Base-by-base conservation (phyloP, 1,140 invertebrate species). In the Gonatopus flavifemur region DNA sequence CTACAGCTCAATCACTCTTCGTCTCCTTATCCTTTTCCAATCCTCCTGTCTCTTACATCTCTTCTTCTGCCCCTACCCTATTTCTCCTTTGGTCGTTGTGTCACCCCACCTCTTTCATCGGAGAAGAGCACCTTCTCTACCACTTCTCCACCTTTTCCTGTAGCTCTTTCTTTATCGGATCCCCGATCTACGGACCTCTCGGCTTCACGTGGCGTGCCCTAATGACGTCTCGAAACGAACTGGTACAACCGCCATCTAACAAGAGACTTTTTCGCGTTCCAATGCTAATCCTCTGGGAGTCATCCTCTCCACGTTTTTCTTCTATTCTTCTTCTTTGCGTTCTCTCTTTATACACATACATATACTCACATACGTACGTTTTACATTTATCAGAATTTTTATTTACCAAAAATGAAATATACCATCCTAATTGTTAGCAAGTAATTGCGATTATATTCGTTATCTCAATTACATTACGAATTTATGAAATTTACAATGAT, bases 1-100 rank as follows among this genome's bases (percentile, higher is more conserved):
- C 72, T 76, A 78, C 76, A 76, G 74, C 76, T 78, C 76, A 78
- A 78, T 78, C 76, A 73, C 63, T 74, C 73, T 75, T 75, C 67
- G 70, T 74, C 70, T 71, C 61, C n/a, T 55, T 69, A 66, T 68
- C 64, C 67, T 69, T 49, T 62, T 57, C 52, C 44, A 13, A 39
- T 25, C 5, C 22, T 16, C 3, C 22, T 25, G 6, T 25, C 32
- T 43, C n/a, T n/a, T 13, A 21, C 35, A 25, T 19, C 19, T 41
- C 33, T 9, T 16, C 28, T 31, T 33, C 33, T 30, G 13, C 35
- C 15, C 32, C 18, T 28, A 35, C 30, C 53, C 41, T 51, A 42
- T 36, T 47, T 41, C 47, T 57, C 38, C 46, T 36, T 30, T 44
- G 41, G 24, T 44, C 16, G 35, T 4, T 8, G 31, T 19, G 16